These are phyloP conservation scores for Rallus crepitans DNA, from an alignment of 2,797 vertebrate species.

Conservation along the genomic window DNA sequence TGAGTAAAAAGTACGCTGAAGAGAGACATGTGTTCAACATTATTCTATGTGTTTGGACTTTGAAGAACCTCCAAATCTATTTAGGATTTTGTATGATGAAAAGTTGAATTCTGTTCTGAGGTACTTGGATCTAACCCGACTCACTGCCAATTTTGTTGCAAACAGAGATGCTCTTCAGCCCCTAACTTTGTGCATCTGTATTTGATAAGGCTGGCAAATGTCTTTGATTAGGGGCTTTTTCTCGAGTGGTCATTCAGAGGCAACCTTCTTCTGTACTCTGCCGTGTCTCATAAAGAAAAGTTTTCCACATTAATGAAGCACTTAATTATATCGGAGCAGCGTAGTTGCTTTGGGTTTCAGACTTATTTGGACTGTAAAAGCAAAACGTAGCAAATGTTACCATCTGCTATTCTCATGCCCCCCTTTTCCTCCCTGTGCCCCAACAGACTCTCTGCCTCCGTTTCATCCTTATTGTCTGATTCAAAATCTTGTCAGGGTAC, in stretches of 20 bases:
- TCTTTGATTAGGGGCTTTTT: slow-evolving; percentile 75
- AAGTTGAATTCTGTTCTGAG: slow-evolving; percentile 71
- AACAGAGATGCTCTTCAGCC: slow-evolving; percentile 52
- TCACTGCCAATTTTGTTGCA: slow-evolving; percentile 68
- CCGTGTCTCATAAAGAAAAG: slow-evolving; percentile 72
- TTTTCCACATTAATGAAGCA: slow-evolving; percentile 69
- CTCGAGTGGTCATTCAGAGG: slow-evolving; percentile 67
- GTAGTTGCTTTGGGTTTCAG: slow-evolving; percentile 58
- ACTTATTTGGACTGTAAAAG: slow-evolving; percentile 60
- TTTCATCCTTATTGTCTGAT: slow-evolving; percentile 63
- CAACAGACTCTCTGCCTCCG: slow-evolving; percentile 20
- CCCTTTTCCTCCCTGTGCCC: background rate
- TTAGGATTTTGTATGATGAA: slow-evolving; percentile 58
- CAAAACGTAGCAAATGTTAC: background rate
- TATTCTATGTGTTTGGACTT: slow-evolving; percentile 51
- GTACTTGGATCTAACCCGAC: slow-evolving; percentile 36
- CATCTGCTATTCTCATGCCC: slow-evolving; percentile 16
- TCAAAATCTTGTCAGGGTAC: slow-evolving; percentile 61
- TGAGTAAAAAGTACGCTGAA: slow-evolving; percentile 44
- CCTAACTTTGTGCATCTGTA: slow-evolving; percentile 70
- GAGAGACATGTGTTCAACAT: slow-evolving; percentile 60
- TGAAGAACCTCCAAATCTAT: slow-evolving; percentile 69
- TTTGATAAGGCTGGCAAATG: slow-evolving; percentile 78
- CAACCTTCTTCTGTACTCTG: slow-evolving; percentile 59
- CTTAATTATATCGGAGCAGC: slow-evolving; percentile 71